phyloP scores from a whole-genome alignment of 92 coral and sea anemone genomes.

The Zoanthus gigantus region DNA sequence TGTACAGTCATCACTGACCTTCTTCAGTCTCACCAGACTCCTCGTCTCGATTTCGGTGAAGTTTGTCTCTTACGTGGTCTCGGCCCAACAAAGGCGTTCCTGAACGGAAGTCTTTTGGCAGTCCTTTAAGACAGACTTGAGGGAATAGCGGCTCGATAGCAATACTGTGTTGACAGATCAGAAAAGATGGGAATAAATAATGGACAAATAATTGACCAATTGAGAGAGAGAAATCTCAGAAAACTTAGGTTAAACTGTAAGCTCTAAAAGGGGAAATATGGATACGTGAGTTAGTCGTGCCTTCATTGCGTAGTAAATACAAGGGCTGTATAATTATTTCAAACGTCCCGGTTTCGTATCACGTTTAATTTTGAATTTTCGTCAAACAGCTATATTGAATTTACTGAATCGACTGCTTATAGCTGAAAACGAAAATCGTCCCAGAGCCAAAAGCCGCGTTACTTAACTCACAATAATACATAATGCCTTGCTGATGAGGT shows the following conservation, averaged over 20 bases:
- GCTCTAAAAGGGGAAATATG: not conserved
- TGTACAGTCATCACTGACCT: not conserved
- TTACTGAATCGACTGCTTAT: not conserved
- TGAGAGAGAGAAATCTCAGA: not conserved
- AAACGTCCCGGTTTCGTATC: not conserved
- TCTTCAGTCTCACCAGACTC: conserved; percentile 46
- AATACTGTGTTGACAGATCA: conserved; percentile 60
- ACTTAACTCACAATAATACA: too few relatives aligned
- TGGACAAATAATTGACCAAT: not conserved
- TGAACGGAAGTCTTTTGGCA: conserved; percentile 86
- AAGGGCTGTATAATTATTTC: not conserved
- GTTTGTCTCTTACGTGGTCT: conserved; percentile 69
- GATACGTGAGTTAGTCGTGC: not conserved
- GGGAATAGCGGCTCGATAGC: conserved; percentile 95
- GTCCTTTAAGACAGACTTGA: conserved; percentile 91
- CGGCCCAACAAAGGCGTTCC: conserved; percentile 80
- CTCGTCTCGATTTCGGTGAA: conserved; percentile 49
- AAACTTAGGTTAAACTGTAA: not conserved
- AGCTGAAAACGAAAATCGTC: not conserved
- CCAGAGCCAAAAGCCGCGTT: too few relatives aligned
- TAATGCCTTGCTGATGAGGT: too few relatives aligned
- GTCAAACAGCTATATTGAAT: not conserved
- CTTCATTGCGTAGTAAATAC: not conserved
- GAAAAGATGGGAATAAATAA: not conserved
- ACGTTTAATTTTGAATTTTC: not conserved